These are phyloP conservation scores for Epizoanthus scotinus DNA, from an alignment of 92 coral and sea anemone species.

Conservation along the genomic window DNA sequence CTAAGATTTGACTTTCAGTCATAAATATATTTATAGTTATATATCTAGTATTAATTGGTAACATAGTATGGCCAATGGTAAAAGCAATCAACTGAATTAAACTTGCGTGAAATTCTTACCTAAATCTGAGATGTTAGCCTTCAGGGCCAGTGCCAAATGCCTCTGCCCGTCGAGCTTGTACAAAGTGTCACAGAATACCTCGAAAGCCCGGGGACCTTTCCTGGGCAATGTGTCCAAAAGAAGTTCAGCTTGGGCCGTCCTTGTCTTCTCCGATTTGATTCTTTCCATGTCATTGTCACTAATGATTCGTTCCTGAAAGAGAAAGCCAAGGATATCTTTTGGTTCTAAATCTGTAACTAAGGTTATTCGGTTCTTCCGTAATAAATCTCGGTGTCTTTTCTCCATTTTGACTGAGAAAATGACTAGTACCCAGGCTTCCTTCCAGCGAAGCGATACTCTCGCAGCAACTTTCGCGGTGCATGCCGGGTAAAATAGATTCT, in stretches of 20 bases:
- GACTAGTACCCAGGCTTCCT: too few species aligned
- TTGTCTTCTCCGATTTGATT: conserved; percentile 60
- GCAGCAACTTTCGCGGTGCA: too few species aligned
- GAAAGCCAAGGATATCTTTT: conserved; percentile 53
- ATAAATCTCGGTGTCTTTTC: conserved; percentile 54
- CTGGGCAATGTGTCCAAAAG: conserved; percentile 79
- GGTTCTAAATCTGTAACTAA: conserved; percentile 83
- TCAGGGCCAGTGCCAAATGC: conserved; percentile 69
- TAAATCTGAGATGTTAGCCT: conserved; percentile 42
- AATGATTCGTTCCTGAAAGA: conserved; percentile 73
- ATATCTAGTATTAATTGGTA: too few species aligned
- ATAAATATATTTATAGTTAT: too few species aligned
- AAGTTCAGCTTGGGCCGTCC: conserved; percentile 69
- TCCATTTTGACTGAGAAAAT: too few species aligned
- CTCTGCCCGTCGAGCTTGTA: conserved; percentile 63
- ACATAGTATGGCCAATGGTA: too few species aligned
- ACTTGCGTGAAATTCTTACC: background rate
- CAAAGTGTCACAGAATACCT: conserved; percentile 72
- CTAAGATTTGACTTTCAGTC: too few species aligned
- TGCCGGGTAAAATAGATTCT: too few species aligned
- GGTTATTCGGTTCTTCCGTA: conserved; percentile 70
- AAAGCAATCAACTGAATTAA: too few species aligned
- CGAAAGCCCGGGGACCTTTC: conserved; percentile 81
- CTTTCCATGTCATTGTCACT: conserved; percentile 72
- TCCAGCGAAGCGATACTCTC: too few species aligned